A percentile compares a stretch with the other conserved stretches of the same genome.
phyloP scores from a whole-genome alignment of 2,113 vertebrate species.

The Bucco capensis region DNA sequence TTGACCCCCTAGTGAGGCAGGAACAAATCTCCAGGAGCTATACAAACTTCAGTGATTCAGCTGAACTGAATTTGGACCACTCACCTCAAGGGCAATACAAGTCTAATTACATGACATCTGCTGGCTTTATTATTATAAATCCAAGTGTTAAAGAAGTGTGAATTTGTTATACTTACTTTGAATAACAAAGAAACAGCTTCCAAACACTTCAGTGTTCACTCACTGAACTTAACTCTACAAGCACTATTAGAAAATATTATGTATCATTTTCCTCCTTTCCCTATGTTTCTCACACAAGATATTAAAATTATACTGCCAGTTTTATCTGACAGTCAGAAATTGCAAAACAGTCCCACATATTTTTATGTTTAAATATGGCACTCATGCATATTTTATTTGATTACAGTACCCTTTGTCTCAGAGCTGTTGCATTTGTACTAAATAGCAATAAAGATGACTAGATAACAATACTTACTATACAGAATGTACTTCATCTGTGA shows the following conservation, averaged over 20 bases:
- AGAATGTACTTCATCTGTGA: no score
- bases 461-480: not conserved
- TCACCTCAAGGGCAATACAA: slow-evolving; percentile 1
- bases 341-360: not conserved
- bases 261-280: not conserved
- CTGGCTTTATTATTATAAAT: slow-evolving; percentile 3
- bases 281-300: not conserved
- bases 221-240: not conserved
- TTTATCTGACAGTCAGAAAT: not conserved
- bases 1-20: not conserved
- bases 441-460: not conserved
- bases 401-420: not conserved
- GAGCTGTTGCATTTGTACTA: not conserved
- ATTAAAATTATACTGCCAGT: not conserved
- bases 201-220: not conserved
- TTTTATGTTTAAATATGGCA: not conserved
- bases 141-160: not conserved
- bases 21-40: not conserved
- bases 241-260: not conserved
- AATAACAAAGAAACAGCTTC: not conserved
- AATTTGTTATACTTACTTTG: not conserved
- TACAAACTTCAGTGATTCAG: not conserved
- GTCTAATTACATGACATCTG: not conserved
- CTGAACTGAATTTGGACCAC: not conserved
- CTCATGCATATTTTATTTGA: not conserved